Evolutionary conservation across 2,888 invertebrate species (phyloP), one percentile per base, ranked within the genome.

Genomic region (Drosophila mimica): DNA sequence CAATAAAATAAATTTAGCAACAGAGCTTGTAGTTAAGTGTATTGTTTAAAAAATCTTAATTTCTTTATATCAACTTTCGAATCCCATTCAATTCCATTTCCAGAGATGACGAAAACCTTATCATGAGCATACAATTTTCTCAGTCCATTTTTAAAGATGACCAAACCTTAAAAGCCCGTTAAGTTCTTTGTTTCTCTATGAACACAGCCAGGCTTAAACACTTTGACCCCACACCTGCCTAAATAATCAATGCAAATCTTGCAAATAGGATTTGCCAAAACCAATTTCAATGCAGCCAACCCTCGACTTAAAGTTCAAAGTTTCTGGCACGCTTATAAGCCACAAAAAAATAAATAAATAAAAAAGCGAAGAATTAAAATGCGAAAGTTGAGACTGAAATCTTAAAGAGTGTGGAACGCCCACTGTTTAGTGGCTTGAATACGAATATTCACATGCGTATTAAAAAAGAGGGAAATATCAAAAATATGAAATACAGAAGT

Each of bases 401-500:
- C 54, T 58, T 40, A 9, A 31, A 62, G 60, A 46, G 36, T 38
- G 36, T 33, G 88, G 64, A 84, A 88, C 85, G 85, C 85, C 85
- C 82, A 86, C 85, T 72, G 89, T 76, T 89, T 89, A 82, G 88
- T 76, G 40, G 67, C 40, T 52, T 46, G 62, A 79, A 68, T 48
- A 64, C 58, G 48, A 58, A 77, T 82, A 84, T 82, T 89, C 88
- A 89, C 88, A 89, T 82, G 76, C 71, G 64, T 81, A 83, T 79
- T 79, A 83, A 88, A 60, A 25, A 56, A 53, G 46, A 67, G 40
- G 63, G 59, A 67, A 63, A 68, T 74, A 58, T 63, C 56, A 20
- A 70, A 62, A 53, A 66, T 46, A 83, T 82, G 70, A 89, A 83
- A 89, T 86, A 88, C 89, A 88, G 89, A 90, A 87, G 90, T 88